Conservation (phyloP, 1,140 invertebrate species). For the Drosophila bocqueti region DNA sequence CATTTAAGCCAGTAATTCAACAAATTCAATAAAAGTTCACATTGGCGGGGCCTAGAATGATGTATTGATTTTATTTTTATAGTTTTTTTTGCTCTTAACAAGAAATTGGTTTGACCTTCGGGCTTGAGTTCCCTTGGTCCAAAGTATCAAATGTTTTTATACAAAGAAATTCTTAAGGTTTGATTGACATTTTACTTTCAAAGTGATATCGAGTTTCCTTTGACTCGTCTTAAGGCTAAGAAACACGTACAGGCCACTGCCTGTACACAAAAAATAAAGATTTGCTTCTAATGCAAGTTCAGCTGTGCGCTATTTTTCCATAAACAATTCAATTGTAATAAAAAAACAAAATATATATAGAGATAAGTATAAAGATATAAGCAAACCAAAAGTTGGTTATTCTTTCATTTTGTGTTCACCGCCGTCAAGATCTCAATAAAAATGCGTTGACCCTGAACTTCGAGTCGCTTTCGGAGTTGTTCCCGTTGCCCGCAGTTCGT, state of each 20-base stretch:
- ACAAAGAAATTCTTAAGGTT: slow-evolving; percentile 5
- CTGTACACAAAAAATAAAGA: slow-evolving; percentile 13
- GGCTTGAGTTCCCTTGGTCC: slow-evolving; percentile 4
- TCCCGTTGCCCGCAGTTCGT: slow-evolving; percentile 13
- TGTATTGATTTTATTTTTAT: slow-evolving; percentile 20
- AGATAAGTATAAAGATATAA: not conserved
- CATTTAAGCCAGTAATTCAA: slow-evolving; percentile 32
- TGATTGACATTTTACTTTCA: slow-evolving; percentile 8
- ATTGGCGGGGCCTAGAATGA: slow-evolving; percentile 23
- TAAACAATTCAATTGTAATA: not conserved
- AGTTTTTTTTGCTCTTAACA: not conserved
- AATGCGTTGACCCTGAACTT: slow-evolving; percentile 47
- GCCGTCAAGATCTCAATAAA: slow-evolving; percentile 10
- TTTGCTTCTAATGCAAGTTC: not conserved
- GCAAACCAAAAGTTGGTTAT: slow-evolving; percentile 1
- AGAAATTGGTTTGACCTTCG: slow-evolving; percentile 21
- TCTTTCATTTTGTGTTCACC: slow-evolving; percentile 1
- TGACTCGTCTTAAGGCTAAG: not conserved
- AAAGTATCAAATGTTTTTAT: slow-evolving; percentile 33
- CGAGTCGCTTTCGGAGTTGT: not conserved
- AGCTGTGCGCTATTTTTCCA: not conserved
- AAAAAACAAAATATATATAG: not conserved
- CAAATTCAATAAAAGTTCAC: slow-evolving; percentile 33
- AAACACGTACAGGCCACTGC: not conserved
- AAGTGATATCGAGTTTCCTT: slow-evolving; percentile 6